Evolutionary conservation across 2,113 vertebrate species (phyloP), one percentile per base, ranked within the genome.

Genomic region (Elaphurus davidianus): DNA sequence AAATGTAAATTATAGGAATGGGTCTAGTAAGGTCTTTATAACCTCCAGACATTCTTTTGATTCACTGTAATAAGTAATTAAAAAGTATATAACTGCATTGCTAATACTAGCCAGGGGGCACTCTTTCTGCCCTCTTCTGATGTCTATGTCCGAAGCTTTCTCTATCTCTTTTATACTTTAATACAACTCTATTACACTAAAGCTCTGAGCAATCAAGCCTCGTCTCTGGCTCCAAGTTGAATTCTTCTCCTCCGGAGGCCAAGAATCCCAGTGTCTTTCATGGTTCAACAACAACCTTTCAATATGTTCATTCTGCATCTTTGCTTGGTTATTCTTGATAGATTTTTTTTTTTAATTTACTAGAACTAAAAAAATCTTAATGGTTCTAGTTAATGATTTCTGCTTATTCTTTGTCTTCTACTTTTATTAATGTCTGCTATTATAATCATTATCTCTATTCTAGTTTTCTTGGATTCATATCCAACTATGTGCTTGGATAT

Each of bases 231-330:
- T 16, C 33, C 8, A 4, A 33, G n/a, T 10, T 67, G 33, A 67
- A n/a, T 67, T 67, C 4, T 67, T 67, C 33, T n/a, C 33, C 64
- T 67, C 16, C 2, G 5, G 64, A 67, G 64, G 2, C 64, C 16
- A 21, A 67, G 62, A n/a, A 9, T 64, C 62, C 62, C 0, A 0
- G 7, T 0, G 0, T 64, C 62, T 64, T n/a, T n/a, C 33, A n/a
- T n/a, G 30, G 33, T 67, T 67, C 33, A 67, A 19, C 16, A 67
- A 19, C 62, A 67, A 67, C 16, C 7, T 67, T 67, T 67, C 62
- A n/a, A n/a, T 67, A 62, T 19, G 7, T 25, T 6, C 23, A 60
- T 71, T 59, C 16, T 60, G 25, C 54, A 1, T 59, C 16, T 54
- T 50, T 71, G 2, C 6, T 95, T 67, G 3, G 25, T 40, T 67